Evolutionary conservation across 2,888 invertebrate species (phyloP).

Genomic region (Cephus runcator): DNA sequence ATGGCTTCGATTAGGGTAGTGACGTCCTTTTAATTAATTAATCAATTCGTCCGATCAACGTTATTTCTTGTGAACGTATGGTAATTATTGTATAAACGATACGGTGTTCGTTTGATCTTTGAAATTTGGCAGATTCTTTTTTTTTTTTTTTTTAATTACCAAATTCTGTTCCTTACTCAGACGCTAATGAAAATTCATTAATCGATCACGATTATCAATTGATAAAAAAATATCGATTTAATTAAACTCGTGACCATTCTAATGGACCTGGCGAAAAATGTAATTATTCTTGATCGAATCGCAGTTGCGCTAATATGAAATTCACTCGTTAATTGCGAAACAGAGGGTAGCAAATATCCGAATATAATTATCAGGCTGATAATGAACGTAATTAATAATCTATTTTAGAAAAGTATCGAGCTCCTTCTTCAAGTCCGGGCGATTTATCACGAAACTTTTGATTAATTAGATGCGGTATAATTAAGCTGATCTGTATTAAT

Average conservation of each 20-base stretch:
- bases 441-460: neutral
- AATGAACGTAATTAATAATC: neutral
- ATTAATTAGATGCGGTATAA: neutral
- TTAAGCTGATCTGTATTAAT: neutral
- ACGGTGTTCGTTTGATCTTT: neutral
- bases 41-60: neutral
- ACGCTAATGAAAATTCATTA: neutral
- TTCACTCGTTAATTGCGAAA: neutral
- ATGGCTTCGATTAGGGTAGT: neutral
- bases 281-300: neutral
- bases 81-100: neutral
- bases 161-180: neutral
- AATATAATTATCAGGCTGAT: neutral
- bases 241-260: neutral
- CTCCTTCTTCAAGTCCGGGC: neutral
- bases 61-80: neutral
- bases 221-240: neutral
- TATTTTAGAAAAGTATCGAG: neutral
- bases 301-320: neutral
- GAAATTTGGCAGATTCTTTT: neutral
- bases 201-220: neutral
- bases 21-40: neutral
- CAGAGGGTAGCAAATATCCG: neutral
- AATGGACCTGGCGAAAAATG: neutral
- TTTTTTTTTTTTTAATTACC: neutral